phyloP scores from a whole-genome alignment of 2,113 vertebrate species.

The Pollachius pollachius region DNA sequence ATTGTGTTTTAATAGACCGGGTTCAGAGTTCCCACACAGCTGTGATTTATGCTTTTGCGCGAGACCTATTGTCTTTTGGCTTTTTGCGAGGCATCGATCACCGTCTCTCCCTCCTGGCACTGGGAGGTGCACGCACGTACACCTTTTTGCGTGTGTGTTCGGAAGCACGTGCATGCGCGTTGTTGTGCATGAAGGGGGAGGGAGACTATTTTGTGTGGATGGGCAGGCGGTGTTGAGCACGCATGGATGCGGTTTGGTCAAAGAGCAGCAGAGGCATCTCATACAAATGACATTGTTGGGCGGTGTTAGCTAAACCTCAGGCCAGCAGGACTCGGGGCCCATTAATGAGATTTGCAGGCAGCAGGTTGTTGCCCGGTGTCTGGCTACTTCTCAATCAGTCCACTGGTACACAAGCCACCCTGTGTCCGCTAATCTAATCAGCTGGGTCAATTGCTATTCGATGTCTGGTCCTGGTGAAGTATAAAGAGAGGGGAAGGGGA shows the following conservation, averaged over 20 bases:
- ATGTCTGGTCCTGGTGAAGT: conserved; percentile 36
- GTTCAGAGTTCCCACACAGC: no score
- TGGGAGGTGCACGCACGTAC: no score
- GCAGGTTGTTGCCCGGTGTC: conserved; percentile 30
- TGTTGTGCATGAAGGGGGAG: no score
- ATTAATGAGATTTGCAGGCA: conserved; percentile 55
- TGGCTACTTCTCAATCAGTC: conserved; percentile 50
- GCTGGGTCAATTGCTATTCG: conserved; percentile 44
- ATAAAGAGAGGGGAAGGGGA: conserved; percentile 16
- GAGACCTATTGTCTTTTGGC: no score
- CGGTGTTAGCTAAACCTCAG: conserved; percentile 34
- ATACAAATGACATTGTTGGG: conserved; percentile 50
- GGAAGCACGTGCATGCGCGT: no score
- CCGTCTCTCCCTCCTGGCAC: no score
- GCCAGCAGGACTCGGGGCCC: conserved; percentile 40
- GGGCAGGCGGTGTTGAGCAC: not conserved
- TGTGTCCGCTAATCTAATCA: conserved; percentile 54
- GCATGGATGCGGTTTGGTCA: not conserved
- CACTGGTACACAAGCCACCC: conserved; percentile 43
- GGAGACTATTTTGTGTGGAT: conserved; percentile 2
- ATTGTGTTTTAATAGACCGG: no score
- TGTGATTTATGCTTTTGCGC: no score
- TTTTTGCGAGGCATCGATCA: no score
- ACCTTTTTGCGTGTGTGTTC: no score
- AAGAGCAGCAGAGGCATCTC: not conserved